Evolutionary conservation across 2,797 vertebrate species (phyloP).

Genomic region (Tarsius wallacei): DNA sequence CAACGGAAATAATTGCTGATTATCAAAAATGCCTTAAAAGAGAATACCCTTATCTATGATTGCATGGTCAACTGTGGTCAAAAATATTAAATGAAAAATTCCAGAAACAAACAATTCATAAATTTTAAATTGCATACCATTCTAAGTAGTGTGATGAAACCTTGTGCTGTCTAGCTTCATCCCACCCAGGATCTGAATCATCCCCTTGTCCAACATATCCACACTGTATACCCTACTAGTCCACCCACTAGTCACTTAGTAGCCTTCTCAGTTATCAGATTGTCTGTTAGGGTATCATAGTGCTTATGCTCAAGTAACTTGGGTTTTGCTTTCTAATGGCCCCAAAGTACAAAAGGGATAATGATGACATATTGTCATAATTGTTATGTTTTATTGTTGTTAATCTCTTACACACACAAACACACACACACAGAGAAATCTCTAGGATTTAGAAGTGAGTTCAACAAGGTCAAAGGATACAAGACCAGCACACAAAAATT

Average conservation of each 20-base stretch:
- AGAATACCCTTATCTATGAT: not conserved
- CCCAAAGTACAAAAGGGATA: no score
- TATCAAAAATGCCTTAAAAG: conserved; percentile 7
- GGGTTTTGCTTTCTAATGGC: no score
- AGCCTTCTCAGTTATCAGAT: no score
- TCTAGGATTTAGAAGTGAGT: conserved; percentile 14
- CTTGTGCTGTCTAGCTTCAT: not conserved
- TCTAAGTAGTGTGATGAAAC: not conserved
- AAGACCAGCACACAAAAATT: conserved; percentile 19
- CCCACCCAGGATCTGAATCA: not conserved
- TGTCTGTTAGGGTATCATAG: no score
- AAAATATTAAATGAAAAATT: not conserved
- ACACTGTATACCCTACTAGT: not conserved
- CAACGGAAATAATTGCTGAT: not conserved
- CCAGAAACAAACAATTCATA: not conserved
- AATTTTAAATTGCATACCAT: not conserved
- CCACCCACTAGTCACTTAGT: not conserved
- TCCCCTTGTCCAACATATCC: not conserved
- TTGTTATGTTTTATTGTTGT: no score
- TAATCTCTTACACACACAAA: no score
- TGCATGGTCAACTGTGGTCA: not conserved
- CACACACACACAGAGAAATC: not conserved
- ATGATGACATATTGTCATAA: no score
- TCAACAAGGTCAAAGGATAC: conserved; percentile 13
- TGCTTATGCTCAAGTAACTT: no score